Percentiles rank a stretch among this genome's conserved stretches.
These are phyloP conservation scores for Heliornis fulica DNA, from an alignment of 2,113 vertebrate species.

Conservation along the genomic window DNA sequence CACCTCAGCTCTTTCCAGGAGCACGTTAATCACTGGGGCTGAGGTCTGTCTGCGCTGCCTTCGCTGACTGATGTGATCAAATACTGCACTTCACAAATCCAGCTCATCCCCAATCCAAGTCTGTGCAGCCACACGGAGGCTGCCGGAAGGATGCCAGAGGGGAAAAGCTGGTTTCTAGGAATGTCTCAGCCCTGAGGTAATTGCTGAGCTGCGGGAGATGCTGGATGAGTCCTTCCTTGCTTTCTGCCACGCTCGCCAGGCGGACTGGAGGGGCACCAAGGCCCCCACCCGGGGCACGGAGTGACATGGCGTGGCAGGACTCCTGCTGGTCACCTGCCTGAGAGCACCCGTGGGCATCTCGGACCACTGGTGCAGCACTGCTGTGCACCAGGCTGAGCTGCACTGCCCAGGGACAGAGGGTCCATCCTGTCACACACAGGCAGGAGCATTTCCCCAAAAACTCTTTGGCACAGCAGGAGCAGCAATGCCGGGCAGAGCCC, in stretches of 20 bases:
- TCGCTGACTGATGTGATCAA: neutral
- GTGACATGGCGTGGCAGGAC: too few relatives aligned
- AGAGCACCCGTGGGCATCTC: neutral
- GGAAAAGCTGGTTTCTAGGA: slow-evolving; percentile 58
- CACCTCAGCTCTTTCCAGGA: neutral
- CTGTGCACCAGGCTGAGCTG: accelerated
- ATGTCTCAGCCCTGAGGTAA: neutral
- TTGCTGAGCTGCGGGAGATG: neutral
- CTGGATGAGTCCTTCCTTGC: neutral
- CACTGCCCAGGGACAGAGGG: accelerated
- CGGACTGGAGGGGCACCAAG: neutral
- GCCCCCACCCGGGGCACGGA: neutral
- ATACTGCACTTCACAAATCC: neutral
- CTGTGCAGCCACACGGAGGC: neutral
- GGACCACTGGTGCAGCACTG: neutral
- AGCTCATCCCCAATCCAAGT: neutral
- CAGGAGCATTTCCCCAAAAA: accelerated
- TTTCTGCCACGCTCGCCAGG: neutral
- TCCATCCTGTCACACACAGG: accelerated
- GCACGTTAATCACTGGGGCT: neutral
- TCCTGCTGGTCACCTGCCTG: neutral
- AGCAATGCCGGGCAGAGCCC: neutral
- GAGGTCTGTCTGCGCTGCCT: neutral
- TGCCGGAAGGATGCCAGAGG: neutral
- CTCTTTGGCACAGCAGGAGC: neutral